Evolutionary conservation across 2,797 vertebrate genomes (phyloP).

Genomic region (Sebastolobus altivelis): DNA sequence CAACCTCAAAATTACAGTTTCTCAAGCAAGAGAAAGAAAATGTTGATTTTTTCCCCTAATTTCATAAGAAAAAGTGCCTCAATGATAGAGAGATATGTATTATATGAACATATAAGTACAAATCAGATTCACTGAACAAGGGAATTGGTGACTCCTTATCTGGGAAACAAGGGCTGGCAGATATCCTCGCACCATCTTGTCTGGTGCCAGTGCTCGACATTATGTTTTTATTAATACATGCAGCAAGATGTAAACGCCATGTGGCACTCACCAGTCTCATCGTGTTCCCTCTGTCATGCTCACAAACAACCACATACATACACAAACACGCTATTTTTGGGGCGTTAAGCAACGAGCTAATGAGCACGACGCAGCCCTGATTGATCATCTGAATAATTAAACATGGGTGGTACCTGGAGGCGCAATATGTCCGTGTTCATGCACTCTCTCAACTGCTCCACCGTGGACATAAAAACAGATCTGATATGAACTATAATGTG

Average conservation of each 20-base stretch:
- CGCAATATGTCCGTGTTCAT: constrained; percentile 69
- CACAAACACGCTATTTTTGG: constrained; percentile 42
- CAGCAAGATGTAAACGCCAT: constrained; percentile 64
- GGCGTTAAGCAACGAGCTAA: constrained; percentile 62
- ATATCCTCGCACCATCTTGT: constrained; percentile 25
- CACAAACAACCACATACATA: constrained; percentile 34
- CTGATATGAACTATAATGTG: constrained; percentile 19
- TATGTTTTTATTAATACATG: constrained; percentile 66
- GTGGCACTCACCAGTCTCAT: constrained; percentile 61
- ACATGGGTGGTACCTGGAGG: constrained; percentile 77
- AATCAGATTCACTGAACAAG: constrained; percentile 32
- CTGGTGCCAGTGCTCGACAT: constrained; percentile 44
- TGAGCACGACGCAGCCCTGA: constrained; percentile 68
- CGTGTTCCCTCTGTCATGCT: constrained; percentile 51
- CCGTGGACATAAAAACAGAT: constrained; percentile 34
- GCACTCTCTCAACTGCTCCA: constrained; percentile 47
- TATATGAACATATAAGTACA: constrained; percentile 10
- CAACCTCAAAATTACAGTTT: constrained; percentile 53
- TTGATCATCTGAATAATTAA: constrained; percentile 86
- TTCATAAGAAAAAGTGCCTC: constrained; percentile 17
- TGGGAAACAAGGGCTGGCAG: constrained; percentile 35
- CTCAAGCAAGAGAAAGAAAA: constrained; percentile 34
- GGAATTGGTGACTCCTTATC: constrained; percentile 17
- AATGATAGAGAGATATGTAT: not conserved
- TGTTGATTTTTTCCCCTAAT: not conserved